Evolutionary conservation across 2,113 vertebrate species (phyloP).

Genomic region (Eclectus roratus): DNA sequence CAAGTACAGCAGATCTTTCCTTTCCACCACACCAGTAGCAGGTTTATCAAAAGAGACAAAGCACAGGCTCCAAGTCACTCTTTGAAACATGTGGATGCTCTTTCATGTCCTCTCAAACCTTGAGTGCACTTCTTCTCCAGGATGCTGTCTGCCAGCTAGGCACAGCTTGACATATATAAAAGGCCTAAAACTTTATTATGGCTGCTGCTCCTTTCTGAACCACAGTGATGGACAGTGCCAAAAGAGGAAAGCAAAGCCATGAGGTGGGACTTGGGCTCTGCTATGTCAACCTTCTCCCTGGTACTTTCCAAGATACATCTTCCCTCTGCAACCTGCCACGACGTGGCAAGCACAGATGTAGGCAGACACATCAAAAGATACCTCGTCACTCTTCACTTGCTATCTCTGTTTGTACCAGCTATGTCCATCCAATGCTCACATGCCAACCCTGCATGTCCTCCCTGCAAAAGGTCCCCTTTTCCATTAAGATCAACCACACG

Average conservation of each 20-base stretch:
- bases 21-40: background rate
- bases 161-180: background rate
- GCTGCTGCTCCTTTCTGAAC: background rate
- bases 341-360: background rate
- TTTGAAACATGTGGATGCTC: background rate
- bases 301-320: background rate
- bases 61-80: background rate
- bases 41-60: constrained; percentile 11
- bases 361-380: background rate
- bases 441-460: background rate
- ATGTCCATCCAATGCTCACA: background rate
- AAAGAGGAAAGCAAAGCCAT: background rate
- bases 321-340: background rate
- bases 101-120: background rate
- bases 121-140: background rate
- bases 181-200: background rate
- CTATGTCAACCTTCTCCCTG: background rate
- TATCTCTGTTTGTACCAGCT: background rate
- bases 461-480: background rate
- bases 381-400: background rate
- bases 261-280: background rate
- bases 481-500: background rate
- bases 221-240: accelerated
- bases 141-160: background rate
- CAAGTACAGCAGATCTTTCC: background rate